Evolutionary conservation across 2,888 invertebrate genomes (phyloP), one percentile per base, ranked within the genome.

Genomic region (Coronaproctus castanopsis): DNA sequence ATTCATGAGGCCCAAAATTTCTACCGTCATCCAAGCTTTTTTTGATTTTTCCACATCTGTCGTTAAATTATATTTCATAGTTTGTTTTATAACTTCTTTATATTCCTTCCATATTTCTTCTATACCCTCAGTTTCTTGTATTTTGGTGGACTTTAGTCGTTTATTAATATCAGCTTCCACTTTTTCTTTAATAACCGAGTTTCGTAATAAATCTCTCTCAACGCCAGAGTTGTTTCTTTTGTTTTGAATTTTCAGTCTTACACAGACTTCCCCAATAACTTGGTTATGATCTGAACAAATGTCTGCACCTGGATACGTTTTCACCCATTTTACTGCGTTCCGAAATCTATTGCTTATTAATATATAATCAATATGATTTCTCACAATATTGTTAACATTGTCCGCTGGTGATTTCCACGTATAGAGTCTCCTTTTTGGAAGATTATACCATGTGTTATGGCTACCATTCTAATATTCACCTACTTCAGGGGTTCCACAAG

Each of bases 311-410:
- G 64, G 64, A 56, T 64, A 65, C 10, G 66, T 63, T 63, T 65
- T 65, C 2, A 49, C 60, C 18, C 55, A 55, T 53, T 52, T 62
- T 14, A 65, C 55, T 14, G 60, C 36, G 53, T 54, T 54, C 5
- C 22, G 54, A 22, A 22, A 54, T 8, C 54, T 14, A 10, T 21
- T 54, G 22, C 21, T 65, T 49, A 67, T 63, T 49, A 64, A 52
- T 2, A 66, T 64, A 50, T 51, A 66, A 57, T 66, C 62, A 50
- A 65, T 67, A 60, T 67, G 66, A 60, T 67, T 67, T 62, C 64
- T 60, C 8, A 63, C 62, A 20, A 66, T 64, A 54, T 61, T 63
- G 14, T 62, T 57, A 57, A 59, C 20, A 23, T 52, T 55, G 48
- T 67, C 63, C 19, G 57, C 59, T 24, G 65, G 64, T 20, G 64